These are phyloP conservation scores for Heterodera filipjevi DNA, from an alignment of 2,888 invertebrate genomes.

Conservation along the genomic window DNA sequence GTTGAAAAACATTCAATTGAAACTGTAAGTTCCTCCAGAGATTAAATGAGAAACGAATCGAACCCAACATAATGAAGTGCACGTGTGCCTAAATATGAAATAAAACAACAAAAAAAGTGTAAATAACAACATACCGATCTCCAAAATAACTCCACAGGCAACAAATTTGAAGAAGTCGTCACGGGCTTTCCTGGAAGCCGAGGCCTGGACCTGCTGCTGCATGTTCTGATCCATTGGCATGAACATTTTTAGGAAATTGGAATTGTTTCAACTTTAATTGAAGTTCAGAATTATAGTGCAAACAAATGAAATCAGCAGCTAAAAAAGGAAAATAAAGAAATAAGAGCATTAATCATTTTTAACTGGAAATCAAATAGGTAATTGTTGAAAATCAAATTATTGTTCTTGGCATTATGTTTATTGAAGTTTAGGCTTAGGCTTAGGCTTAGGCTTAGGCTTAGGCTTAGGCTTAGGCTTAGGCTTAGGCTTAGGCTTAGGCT, in stretches of 20 bases:
- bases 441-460: too few relatives aligned
- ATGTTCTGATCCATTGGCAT: neutral
- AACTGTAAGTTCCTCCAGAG: neutral
- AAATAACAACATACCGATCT: slow-evolving; percentile 38
- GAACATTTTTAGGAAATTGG: neutral
- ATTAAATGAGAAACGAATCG: slow-evolving; percentile 13
- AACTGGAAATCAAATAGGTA: neutral
- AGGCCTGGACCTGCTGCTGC: slow-evolving; percentile 37
- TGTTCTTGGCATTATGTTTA: too few relatives aligned
- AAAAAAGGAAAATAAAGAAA: neutral
- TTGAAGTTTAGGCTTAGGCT: too few relatives aligned
- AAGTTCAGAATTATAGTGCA: too few relatives aligned
- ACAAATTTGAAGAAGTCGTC: slow-evolving; percentile 46
- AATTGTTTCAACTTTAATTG: too few relatives aligned
- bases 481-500: too few relatives aligned
- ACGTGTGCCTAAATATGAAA: slow-evolving; percentile 15
- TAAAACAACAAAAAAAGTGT: neutral
- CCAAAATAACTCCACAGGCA: slow-evolving; percentile 40
- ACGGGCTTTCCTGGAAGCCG: slow-evolving; percentile 35
- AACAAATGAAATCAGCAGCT: too few relatives aligned
- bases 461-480: too few relatives aligned
- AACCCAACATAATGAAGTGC: slow-evolving; percentile 19
- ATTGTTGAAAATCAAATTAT: too few relatives aligned
- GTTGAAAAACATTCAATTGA: neutral
- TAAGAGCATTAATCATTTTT: neutral